Evolutionary conservation across 35 echinoderm and acorn worm species (phyloP).

Genomic region (Apostichopus parvimensis): DNA sequence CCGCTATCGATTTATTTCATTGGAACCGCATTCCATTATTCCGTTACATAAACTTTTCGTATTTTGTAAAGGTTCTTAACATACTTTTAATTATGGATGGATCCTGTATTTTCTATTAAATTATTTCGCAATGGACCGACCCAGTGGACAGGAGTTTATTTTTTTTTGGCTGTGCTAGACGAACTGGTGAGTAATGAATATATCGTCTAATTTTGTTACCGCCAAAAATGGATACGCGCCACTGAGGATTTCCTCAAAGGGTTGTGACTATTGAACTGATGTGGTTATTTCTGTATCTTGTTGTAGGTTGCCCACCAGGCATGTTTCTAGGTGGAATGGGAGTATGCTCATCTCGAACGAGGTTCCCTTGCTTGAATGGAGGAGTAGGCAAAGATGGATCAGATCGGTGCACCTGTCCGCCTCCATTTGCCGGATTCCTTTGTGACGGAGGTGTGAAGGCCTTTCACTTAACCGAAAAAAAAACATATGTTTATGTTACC

Average conservation of each 20-base stretch:
- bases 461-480: too few species aligned
- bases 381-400: neutral
- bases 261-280: neutral
- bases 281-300: neutral
- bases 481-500: too few species aligned
- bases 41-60: neutral
- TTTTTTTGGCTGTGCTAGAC: neutral
- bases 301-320: conserved; percentile 8
- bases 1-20: too few species aligned
- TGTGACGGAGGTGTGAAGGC: neutral
- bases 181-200: too few species aligned
- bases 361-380: neutral
- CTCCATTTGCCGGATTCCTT: neutral
- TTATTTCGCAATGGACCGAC: neutral
- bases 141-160: neutral
- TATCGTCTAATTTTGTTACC: too few species aligned
- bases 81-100: too few species aligned
- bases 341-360: neutral
- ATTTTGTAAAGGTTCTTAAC: neutral
- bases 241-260: neutral
- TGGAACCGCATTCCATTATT: neutral
- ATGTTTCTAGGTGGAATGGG: neutral
- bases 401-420: neutral
- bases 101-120: too few species aligned
- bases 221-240: neutral